These are phyloP conservation scores for Diplolepis rosae DNA, from an alignment of 2,888 invertebrate genomes.

Conservation along the genomic window DNA sequence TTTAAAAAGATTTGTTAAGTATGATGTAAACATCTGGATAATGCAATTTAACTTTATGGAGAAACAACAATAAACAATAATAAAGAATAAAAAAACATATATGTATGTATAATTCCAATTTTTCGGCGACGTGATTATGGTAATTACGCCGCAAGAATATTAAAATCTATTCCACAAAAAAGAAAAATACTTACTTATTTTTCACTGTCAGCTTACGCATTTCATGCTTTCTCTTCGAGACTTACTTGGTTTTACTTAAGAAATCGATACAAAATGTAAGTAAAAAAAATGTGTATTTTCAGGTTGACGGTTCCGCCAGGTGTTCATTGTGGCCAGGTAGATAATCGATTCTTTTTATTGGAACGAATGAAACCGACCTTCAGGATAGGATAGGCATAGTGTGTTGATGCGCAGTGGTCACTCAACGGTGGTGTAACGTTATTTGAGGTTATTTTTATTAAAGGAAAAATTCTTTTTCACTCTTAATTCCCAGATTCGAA, in stretches of 20 bases:
- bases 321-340: slow-evolving; percentile 29
- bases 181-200: slow-evolving; percentile 52
- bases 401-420: no score
- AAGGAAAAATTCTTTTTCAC: neutral
- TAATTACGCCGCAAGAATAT: neutral
- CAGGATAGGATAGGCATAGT: neutral
- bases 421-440: neutral
- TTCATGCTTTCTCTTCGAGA: slow-evolving; percentile 55
- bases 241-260: neutral
- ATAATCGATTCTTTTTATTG: slow-evolving; percentile 40
- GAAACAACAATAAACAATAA: slow-evolving; percentile 8
- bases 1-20: neutral
- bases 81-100: no score
- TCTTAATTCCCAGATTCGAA: neutral
- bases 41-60: neutral
- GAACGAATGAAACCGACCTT: slow-evolving; percentile 1
- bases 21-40: neutral
- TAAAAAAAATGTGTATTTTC: neutral
- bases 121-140: neutral
- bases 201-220: slow-evolving; percentile 61
- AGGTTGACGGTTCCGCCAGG: slow-evolving; percentile 20
- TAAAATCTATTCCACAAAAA: neutral
- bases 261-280: neutral
- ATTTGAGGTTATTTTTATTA: slow-evolving; percentile 1
- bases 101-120: neutral